These are phyloP conservation scores for Neuroterus valhalla DNA, from an alignment of 1,140 invertebrate species.

Conservation along the genomic window DNA sequence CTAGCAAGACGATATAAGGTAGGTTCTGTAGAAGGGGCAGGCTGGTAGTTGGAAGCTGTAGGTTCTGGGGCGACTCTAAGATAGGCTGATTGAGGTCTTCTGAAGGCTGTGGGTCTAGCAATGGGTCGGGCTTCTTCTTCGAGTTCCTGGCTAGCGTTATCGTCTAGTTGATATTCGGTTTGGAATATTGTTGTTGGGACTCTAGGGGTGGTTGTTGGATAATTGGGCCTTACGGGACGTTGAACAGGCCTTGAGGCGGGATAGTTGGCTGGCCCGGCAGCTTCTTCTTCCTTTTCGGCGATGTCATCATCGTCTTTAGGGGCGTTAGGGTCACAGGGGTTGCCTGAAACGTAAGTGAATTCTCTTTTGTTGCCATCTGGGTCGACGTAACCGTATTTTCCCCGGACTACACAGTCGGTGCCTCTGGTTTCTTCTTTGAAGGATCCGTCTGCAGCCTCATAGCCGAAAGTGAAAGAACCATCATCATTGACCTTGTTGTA, in stretches of 20 bases:
- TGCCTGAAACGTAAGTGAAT: slow-evolving; percentile 93
- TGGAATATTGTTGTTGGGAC: slow-evolving; percentile 81
- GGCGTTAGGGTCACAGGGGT: slow-evolving; percentile 89
- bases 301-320: slow-evolving; percentile 81
- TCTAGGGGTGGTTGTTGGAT: slow-evolving; percentile 75
- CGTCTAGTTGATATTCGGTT: slow-evolving; percentile 78
- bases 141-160: slow-evolving; percentile 77
- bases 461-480: slow-evolving; percentile 91
- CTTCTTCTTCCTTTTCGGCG: slow-evolving; percentile 74
- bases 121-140: slow-evolving; percentile 75
- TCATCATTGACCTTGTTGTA: slow-evolving; percentile 90
- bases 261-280: slow-evolving; percentile 80
- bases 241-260: slow-evolving; percentile 76
- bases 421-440: slow-evolving; percentile 92
- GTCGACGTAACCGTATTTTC: slow-evolving; percentile 92
- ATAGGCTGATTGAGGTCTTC: slow-evolving; percentile 59
- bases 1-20: slow-evolving; percentile 72
- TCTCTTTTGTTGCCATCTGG: slow-evolving; percentile 91
- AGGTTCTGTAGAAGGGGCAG: slow-evolving; percentile 61
- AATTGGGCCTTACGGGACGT: slow-evolving; percentile 64
- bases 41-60: slow-evolving; percentile 62
- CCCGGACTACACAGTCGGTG: slow-evolving; percentile 89
- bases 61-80: slow-evolving; percentile 58
- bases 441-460: slow-evolving; percentile 91
- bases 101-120: slow-evolving; percentile 59